phyloP scores from a whole-genome alignment of 1,140 invertebrate species.

The Episyrphus balteatus region DNA sequence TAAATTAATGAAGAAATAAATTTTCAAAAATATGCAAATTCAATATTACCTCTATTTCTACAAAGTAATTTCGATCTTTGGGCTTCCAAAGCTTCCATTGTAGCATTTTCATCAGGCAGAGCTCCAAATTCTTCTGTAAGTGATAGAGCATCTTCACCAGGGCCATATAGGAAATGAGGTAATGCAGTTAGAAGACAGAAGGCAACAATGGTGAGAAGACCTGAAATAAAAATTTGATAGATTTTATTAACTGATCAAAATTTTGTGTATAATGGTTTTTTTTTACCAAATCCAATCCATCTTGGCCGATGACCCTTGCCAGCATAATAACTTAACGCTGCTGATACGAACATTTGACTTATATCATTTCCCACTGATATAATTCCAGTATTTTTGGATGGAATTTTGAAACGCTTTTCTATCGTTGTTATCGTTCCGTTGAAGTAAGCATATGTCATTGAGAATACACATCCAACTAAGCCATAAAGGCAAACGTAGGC shows the following conservation, averaged over 20 bases:
- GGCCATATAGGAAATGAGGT: constrained; percentile 63
- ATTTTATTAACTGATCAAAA: constrained; percentile 13
- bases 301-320: constrained; percentile 54
- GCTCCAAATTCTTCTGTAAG: constrained; percentile 51
- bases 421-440: constrained; percentile 68
- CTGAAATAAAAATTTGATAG: constrained; percentile 49
- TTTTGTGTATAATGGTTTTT: not conserved
- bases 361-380: constrained; percentile 57
- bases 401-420: constrained; percentile 71
- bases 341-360: constrained; percentile 13
- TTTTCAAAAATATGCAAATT: not conserved
- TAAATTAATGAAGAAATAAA: not conserved
- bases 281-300: constrained; percentile 54
- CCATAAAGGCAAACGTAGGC: constrained; percentile 63
- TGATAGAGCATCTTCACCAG: constrained; percentile 53
- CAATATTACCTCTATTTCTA: constrained; percentile 3
- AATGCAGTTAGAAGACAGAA: constrained; percentile 58
- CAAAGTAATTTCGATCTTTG: constrained; percentile 37
- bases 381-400: constrained; percentile 60
- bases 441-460: constrained; percentile 65
- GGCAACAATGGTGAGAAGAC: constrained; percentile 54
- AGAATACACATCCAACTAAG: constrained; percentile 58
- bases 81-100: constrained; percentile 27
- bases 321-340: constrained; percentile 53
- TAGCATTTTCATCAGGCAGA: constrained; percentile 30